Percentiles rank a stretch among this genome's conserved stretches.
These are phyloP conservation scores for Aphelenchoides besseyi DNA, from an alignment of 1,140 invertebrate genomes.

Conservation along the genomic window DNA sequence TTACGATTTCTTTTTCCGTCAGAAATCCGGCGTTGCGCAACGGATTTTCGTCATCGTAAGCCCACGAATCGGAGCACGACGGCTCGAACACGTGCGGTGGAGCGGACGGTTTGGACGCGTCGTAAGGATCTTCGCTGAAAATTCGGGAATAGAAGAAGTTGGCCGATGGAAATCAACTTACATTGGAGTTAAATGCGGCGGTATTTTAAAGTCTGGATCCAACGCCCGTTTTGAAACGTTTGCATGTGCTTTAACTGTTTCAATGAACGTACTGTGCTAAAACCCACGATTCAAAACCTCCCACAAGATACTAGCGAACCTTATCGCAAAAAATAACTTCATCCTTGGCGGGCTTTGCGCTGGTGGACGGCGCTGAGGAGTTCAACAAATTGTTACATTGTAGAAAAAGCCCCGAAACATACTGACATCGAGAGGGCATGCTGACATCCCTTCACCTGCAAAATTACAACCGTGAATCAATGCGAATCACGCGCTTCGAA, in stretches of 20 bases:
- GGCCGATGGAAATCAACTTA: background rate
- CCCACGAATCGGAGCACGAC: background rate
- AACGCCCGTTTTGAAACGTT: background rate
- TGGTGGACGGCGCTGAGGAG: background rate
- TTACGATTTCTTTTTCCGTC: slow-evolving; percentile 14
- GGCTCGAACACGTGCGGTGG: slow-evolving; percentile 17
- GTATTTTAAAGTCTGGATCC: slow-evolving; percentile 9
- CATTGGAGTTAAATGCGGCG: background rate
- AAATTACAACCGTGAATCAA: too few relatives aligned
- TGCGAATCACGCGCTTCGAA: background rate
- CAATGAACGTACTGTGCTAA: slow-evolving; percentile 4
- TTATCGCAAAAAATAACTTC: slow-evolving; percentile 14
- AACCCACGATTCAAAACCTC: background rate
- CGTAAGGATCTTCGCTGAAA: background rate
- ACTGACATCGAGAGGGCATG: slow-evolving; percentile 15
- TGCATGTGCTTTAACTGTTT: slow-evolving; percentile 3
- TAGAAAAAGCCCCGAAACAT: slow-evolving; percentile 14
- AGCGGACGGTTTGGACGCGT: background rate
- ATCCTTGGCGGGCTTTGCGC: background rate
- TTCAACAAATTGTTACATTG: slow-evolving; percentile 6
- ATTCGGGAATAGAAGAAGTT: background rate
- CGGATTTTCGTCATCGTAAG: slow-evolving; percentile 1
- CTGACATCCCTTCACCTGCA: slow-evolving; percentile 1
- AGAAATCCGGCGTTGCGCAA: background rate
- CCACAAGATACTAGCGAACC: background rate